Evolutionary conservation across 23 tunicate species (phyloP), one percentile per base, ranked within the genome.

Genomic region (Botrylloides violaceus): DNA sequence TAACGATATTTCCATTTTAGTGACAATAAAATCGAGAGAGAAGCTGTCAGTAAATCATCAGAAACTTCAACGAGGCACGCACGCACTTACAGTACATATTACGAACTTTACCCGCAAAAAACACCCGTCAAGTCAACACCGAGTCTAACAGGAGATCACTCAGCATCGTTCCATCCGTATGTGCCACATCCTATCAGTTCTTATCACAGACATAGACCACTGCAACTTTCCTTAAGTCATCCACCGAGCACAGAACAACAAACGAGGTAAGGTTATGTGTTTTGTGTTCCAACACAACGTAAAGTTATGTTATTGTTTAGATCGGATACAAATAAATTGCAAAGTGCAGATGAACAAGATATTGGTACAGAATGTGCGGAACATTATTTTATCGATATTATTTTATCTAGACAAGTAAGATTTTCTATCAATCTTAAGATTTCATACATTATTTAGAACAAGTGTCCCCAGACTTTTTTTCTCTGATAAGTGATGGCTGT

Each of bases 381-480:
- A 77, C 98, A 92, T 75, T 92, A 84, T 76, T 92, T 84, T 63
- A 79, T 92, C 25, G 98, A 92, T 63, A 79, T 77, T 28, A 80
- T 92, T n/a, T 66, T 92, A 21, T 80, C 98, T 2, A 64, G 98
- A 80, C 89, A 90, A 81, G 97, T 90, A 60, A 19, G 22, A 24
- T 28, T 29, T 24, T 29, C 31, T 60, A 29, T 60, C 32, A 25
- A 0, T 29, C 1, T 23, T 26, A 60, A 15, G 26, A 60, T 23
- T 20, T 12, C 18, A 60, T 60, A 22, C 0, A 25, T 29, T 12
- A 60, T 60, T 12, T 60, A 15, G 1, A 25, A 60, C n/a, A n/a
- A n/a, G n/a, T n/a, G n/a, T n/a, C n/a, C n/a, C n/a, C n/a, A n/a
- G n/a, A n/a, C n/a, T n/a, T n/a, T n/a, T n/a, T n/a, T n/a, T n/a